Conservation (phyloP, 2,888 invertebrate species). For the Nomada lathburiana region DNA sequence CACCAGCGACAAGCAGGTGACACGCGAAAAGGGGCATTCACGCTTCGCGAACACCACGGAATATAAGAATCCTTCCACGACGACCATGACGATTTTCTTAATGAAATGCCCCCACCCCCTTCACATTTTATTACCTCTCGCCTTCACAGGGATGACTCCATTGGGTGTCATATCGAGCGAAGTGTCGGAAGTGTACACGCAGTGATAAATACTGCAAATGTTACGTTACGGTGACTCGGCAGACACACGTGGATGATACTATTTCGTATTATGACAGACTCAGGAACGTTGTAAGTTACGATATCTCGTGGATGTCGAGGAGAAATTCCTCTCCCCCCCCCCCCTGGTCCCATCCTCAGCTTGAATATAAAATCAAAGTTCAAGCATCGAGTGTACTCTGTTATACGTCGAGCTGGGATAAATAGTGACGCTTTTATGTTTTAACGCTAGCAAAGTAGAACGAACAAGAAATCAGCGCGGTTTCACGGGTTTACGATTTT, state of each 20-base stretch:
- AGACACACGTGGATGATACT: background rate
- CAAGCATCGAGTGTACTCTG: background rate
- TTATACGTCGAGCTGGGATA: background rate
- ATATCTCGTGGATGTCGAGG: conserved; percentile 1
- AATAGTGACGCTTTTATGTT: conserved; percentile 21
- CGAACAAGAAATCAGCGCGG: conserved; percentile 36
- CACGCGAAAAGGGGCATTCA: background rate
- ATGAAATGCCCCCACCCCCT: background rate
- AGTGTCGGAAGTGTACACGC: background rate
- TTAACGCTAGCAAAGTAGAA: conserved; percentile 53
- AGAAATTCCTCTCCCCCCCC: background rate
- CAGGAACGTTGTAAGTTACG: background rate
- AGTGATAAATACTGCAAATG: conserved; percentile 14
- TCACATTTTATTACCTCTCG: background rate
- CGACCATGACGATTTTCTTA: background rate
- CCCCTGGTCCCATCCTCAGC: too few species aligned
- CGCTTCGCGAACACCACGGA: background rate
- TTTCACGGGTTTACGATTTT: conserved; percentile 2
- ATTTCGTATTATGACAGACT: background rate
- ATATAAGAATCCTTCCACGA: background rate
- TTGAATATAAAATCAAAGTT: conserved; percentile 11
- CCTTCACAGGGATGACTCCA: background rate
- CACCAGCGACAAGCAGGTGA: background rate
- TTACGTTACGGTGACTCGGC: background rate
- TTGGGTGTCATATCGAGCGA: background rate